Percentiles rank a stretch among this genome's conserved stretches.
These are phyloP conservation scores for Staurois parvus DNA, from an alignment of 2,797 vertebrate genomes.

Conservation along the genomic window DNA sequence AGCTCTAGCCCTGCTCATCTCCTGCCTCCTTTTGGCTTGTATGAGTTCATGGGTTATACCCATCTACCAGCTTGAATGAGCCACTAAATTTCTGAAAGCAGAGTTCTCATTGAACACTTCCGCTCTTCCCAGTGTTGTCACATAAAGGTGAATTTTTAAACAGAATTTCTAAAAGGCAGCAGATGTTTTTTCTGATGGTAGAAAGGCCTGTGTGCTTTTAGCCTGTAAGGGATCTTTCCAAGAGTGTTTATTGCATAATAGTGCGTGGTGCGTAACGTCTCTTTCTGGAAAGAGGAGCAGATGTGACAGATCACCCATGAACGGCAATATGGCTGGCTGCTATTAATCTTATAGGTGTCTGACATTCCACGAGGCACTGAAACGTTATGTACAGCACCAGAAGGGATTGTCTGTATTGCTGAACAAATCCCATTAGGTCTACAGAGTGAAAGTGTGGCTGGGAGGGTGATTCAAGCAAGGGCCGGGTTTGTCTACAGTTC, in stretches of 20 bases:
- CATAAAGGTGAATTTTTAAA: no score
- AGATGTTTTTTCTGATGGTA: no score
- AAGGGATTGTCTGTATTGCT: background rate
- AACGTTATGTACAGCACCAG: background rate
- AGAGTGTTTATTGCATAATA: background rate
- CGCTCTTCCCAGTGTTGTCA: no score
- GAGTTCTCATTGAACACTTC: no score
- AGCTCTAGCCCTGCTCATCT: no score
- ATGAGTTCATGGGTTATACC: no score
- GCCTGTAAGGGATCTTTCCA: background rate
- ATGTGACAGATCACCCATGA: conserved; percentile 13
- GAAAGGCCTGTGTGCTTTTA: background rate
- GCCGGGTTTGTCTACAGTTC: background rate
- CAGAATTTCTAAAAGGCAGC: no score
- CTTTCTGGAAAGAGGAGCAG: background rate
- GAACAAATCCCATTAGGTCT: conserved; percentile 6
- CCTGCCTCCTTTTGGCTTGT: no score
- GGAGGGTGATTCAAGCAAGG: background rate
- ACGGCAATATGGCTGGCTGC: background rate
- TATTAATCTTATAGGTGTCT: background rate
- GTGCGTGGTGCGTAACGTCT: background rate
- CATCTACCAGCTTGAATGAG: no score
- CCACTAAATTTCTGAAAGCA: no score
- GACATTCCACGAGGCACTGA: background rate
- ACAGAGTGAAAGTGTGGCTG: background rate